Evolutionary conservation across 1,140 invertebrate species (phyloP).

Genomic region (Temnothorax longispinosus): DNA sequence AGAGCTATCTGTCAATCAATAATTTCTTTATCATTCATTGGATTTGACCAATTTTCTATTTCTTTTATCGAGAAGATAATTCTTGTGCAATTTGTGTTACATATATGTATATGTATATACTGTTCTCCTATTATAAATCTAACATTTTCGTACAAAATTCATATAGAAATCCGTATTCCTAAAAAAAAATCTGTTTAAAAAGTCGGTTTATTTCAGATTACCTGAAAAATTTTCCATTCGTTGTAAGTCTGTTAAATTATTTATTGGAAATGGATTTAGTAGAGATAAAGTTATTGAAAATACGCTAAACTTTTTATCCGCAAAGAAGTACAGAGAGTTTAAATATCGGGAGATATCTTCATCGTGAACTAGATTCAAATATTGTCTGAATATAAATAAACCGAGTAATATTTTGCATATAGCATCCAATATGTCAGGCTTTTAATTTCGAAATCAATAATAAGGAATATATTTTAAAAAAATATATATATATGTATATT

Average conservation of each 20-base stretch:
- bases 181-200: not conserved
- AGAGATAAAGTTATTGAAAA: not conserved
- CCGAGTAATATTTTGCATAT: not conserved
- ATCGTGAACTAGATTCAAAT: not conserved
- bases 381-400: not conserved
- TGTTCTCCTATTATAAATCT: not conserved
- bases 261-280: not conserved
- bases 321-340: not conserved
- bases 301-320: not conserved
- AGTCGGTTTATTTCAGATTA: not conserved
- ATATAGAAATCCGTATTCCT: not conserved
- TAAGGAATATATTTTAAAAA: not conserved
- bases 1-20: constrained; percentile 29
- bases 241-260: not conserved
- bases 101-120: not conserved
- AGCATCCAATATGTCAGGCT: not conserved
- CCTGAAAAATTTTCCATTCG: not conserved
- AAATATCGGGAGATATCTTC: not conserved
- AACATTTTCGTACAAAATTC: not conserved
- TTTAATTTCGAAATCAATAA: not conserved
- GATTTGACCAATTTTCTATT: not conserved
- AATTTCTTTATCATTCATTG: constrained; percentile 24
- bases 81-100: constrained; percentile 2
- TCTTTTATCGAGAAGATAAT: constrained; percentile 6
- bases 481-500: not conserved